Evolutionary conservation across 2,113 vertebrate species (phyloP).

Genomic region (Aldabrachelys gigantea): DNA sequence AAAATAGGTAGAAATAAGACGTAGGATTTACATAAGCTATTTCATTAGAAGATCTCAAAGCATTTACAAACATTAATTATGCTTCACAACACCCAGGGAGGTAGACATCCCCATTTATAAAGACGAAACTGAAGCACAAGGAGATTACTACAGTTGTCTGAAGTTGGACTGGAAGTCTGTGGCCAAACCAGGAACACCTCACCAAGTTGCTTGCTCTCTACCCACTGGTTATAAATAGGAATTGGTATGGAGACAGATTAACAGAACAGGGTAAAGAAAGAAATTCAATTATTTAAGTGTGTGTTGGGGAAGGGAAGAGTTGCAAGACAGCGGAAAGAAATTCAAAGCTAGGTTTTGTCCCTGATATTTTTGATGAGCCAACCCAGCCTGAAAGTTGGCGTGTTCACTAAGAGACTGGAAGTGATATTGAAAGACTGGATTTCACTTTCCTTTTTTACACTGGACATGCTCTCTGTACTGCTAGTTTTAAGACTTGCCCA

Average conservation of each 20-base stretch:
- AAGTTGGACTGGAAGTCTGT: background rate
- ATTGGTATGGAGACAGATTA: background rate
- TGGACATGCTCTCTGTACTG: background rate
- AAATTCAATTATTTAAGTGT: background rate
- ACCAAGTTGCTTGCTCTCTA: background rate
- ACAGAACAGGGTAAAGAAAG: background rate
- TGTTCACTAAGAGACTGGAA: background rate
- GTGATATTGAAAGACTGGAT: background rate
- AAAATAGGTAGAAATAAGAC: background rate
- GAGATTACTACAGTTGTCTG: background rate
- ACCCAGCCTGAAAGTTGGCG: conserved; percentile 1
- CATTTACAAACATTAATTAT: background rate
- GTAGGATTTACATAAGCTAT: background rate
- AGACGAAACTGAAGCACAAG: background rate
- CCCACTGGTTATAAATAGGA: background rate
- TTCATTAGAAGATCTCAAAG: background rate
- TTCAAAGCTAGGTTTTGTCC: background rate
- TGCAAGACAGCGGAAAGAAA: background rate
- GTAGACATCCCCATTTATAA: background rate
- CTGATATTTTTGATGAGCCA: conserved; percentile 4
- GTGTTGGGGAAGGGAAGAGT: background rate
- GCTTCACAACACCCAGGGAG: background rate
- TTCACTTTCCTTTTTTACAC: background rate
- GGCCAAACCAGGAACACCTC: background rate
- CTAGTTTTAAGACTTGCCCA: conserved; percentile 19